Conservation (phyloP, 2,888 invertebrate species). For the Masnerella sp. region DNA sequence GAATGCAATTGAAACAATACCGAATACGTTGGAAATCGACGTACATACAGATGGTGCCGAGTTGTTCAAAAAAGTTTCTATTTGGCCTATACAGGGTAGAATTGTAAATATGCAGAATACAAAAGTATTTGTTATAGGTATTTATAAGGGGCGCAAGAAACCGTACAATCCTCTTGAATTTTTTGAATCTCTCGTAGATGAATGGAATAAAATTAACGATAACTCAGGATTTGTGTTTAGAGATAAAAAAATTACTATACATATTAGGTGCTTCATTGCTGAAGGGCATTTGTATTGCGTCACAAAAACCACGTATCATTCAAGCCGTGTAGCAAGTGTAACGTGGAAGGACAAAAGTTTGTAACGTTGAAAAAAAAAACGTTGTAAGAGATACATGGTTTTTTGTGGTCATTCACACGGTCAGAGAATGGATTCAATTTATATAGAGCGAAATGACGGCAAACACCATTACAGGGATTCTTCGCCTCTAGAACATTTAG, state of each 20-base stretch:
- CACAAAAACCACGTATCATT: constrained; percentile 2
- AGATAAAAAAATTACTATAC: background rate
- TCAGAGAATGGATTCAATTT: background rate
- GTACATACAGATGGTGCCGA: background rate
- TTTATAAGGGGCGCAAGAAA: background rate
- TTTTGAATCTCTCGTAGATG: constrained; percentile 3
- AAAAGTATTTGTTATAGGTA: background rate
- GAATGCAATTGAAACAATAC: background rate
- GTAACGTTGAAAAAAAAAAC: background rate
- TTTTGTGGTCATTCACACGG: background rate
- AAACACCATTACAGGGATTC: too few relatives aligned
- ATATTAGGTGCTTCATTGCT: background rate
- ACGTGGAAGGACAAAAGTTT: background rate
- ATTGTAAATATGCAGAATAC: background rate
- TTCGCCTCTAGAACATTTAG: too few relatives aligned
- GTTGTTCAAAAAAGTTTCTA: background rate
- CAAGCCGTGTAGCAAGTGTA: constrained; percentile 6
- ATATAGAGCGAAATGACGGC: too few relatives aligned
- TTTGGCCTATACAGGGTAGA: constrained; percentile 5
- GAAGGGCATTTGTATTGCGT: constrained; percentile 5
- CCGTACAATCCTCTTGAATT: background rate
- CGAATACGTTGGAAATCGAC: background rate
- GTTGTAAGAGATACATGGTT: background rate
- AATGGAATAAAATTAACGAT: background rate
- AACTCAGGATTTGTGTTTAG: background rate